Base-by-base conservation (phyloP, 2,113 vertebrate genomes). In the Calonectris borealis region DNA sequence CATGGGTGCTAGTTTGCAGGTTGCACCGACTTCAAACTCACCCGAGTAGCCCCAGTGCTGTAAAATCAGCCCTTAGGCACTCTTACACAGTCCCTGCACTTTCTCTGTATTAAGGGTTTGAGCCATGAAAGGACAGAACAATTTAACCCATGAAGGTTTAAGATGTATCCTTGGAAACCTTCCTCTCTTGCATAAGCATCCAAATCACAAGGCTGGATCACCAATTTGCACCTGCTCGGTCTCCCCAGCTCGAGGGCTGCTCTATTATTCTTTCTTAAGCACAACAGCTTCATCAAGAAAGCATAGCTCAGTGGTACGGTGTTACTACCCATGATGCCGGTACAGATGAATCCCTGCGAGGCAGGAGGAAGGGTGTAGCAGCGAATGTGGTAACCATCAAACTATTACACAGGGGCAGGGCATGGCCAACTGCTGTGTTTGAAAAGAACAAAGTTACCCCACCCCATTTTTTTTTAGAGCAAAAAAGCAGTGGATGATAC, bases 301-400 rank as follows among this genome's bases (percentile, higher is more conserved):
- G 17, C 7, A 0, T 0, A 27, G 8, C 58, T 32, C 25, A 1
- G 9, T 4, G 55, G 17, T 7, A 13, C 1, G 1, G 32, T 26
- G 4, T 3, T 26, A 17, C 16, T 44, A 14, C 17, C 17, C 21
- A 2, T 1, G 34, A 26, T 9, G 32, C 20, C 40, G 32, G 69
- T 10, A 6, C 42, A 32, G 70, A 34, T 24, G 32, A 13, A n/a
- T 3, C 58, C 49, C 40, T 18, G n/a, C 51, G 15, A 36, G 22
- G 78, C 49, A 26, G 81, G 26, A 52, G 38, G 36, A 11, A 61
- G 34, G 54, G 8, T 3, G 12, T 0, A 32, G 34, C 21, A 84
- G 4, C 60, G 34, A 19, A 36, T 0, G 3, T 25, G 18, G 29
- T 29, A 12, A 72, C 54, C 55, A 69, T 21, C 65, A 69, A 78